A percentile compares a stretch with the other conserved stretches of the same genome.
Conservation (phyloP, 2,797 vertebrate genomes). For the Eulemur albifrons region DNA sequence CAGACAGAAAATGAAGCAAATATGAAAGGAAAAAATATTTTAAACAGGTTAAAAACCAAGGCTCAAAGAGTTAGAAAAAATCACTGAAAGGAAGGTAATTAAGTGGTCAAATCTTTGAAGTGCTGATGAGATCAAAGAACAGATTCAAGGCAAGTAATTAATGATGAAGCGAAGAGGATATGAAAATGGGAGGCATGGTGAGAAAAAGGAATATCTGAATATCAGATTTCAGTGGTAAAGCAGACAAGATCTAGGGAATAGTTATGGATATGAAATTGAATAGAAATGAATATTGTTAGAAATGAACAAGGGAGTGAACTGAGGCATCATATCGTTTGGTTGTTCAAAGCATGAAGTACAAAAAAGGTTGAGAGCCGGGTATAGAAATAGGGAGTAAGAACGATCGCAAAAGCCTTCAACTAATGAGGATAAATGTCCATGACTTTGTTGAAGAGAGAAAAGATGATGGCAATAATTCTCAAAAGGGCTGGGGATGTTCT, state of each 20-base stretch:
- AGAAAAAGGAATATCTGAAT: background rate
- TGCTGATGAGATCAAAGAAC: background rate
- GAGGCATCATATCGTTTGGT: background rate
- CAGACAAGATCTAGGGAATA: background rate
- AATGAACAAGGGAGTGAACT: background rate
- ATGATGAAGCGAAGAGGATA: background rate
- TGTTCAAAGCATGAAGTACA: background rate
- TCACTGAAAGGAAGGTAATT: background rate
- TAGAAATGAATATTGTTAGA: background rate
- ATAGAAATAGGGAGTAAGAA: background rate
- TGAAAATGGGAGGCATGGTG: background rate
- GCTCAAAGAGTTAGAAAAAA: background rate
- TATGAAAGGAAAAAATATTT: background rate
- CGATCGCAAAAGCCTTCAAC: background rate
- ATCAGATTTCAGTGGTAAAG: background rate
- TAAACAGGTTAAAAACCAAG: background rate
- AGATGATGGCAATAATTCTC: background rate
- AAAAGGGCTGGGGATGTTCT: background rate
- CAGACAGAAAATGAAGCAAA: background rate
- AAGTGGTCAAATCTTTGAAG: background rate
- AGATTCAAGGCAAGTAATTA: background rate
- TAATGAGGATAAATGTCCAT: background rate
- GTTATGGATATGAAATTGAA: background rate
- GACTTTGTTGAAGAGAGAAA: constrained; percentile 2
- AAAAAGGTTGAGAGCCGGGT: background rate